These are phyloP conservation scores for Cichlasoma orientale DNA, from an alignment of 2,797 vertebrate species.

Conservation along the genomic window DNA sequence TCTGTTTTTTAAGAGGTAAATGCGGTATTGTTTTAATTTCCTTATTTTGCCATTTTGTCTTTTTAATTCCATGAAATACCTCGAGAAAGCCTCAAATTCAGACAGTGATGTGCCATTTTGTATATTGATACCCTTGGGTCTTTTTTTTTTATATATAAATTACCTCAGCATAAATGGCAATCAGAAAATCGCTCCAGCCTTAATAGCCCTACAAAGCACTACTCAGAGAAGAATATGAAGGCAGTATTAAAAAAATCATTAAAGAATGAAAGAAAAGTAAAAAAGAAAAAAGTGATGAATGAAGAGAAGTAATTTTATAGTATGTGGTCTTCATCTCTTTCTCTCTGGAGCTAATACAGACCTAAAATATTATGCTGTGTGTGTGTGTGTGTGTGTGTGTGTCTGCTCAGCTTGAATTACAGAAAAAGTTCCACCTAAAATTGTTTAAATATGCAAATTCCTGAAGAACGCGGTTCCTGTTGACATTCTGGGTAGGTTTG, in stretches of 20 bases:
- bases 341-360: background rate
- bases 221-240: slow-evolving; percentile 34
- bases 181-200: slow-evolving; percentile 40
- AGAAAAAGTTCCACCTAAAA: background rate
- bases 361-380: background rate
- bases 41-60: background rate
- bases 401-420: background rate
- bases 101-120: slow-evolving; percentile 1
- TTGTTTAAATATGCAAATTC: slow-evolving; percentile 3
- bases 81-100: slow-evolving; percentile 8
- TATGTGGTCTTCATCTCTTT: background rate
- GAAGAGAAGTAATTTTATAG: slow-evolving; percentile 13
- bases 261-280: background rate
- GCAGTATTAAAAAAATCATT: slow-evolving; percentile 14
- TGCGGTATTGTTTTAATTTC: background rate
- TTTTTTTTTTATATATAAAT: slow-evolving; percentile 25
- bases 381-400: slow-evolving; percentile 2
- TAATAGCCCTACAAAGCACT: slow-evolving; percentile 28
- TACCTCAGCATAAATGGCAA: slow-evolving; percentile 39
- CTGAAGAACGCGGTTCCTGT: background rate
- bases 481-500: slow-evolving; percentile 3
- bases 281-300: slow-evolving; percentile 3
- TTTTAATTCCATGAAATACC: slow-evolving; percentile 9
- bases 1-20: background rate
- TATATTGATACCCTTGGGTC: slow-evolving; percentile 23